A percentile compares a stretch with the other conserved stretches of the same genome.
Evolutionary conservation across 92 coral and sea anemone species (phyloP).

Genomic region (Montipora capitata): DNA sequence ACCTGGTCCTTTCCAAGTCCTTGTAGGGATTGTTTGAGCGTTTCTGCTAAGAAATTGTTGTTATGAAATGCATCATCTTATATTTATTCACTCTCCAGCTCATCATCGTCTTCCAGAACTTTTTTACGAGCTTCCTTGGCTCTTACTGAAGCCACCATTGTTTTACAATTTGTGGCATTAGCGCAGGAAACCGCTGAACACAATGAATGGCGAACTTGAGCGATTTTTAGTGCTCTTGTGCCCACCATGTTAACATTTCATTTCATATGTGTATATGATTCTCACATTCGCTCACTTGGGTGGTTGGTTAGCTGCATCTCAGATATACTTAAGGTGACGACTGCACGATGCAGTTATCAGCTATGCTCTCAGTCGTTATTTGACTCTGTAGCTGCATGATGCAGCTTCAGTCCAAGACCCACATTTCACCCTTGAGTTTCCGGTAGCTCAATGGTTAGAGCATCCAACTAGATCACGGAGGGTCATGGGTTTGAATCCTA

Average conservation of each 20-base stretch:
- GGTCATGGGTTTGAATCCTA: too few species aligned
- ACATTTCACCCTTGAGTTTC: too few species aligned
- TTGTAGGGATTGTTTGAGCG: slow-evolving; percentile 3
- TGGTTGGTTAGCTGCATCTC: too few species aligned
- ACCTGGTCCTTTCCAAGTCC: slow-evolving; percentile 6
- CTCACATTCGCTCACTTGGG: too few species aligned
- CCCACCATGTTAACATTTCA: slow-evolving; percentile 34
- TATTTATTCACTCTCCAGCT: not conserved
- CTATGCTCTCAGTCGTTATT: too few species aligned
- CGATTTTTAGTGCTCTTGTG: slow-evolving; percentile 48
- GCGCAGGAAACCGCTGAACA: slow-evolving; percentile 45
- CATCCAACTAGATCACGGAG: too few species aligned
- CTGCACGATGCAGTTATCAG: too few species aligned
- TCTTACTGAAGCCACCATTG: slow-evolving; percentile 45
- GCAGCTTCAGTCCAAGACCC: too few species aligned
- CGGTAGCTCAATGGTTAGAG: too few species aligned
- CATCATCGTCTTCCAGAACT: slow-evolving; percentile 44
- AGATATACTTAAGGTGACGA: too few species aligned
- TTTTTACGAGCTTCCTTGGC: slow-evolving; percentile 33
- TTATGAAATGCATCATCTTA: slow-evolving; percentile 16
- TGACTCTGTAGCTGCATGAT: too few species aligned
- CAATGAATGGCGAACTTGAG: slow-evolving; percentile 49
- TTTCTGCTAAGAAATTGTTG: slow-evolving; percentile 25
- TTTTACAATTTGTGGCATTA: slow-evolving; percentile 22
- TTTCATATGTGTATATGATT: too few species aligned